These are phyloP conservation scores for Chamaea fasciata DNA, from an alignment of 2,113 vertebrate species.

Conservation along the genomic window DNA sequence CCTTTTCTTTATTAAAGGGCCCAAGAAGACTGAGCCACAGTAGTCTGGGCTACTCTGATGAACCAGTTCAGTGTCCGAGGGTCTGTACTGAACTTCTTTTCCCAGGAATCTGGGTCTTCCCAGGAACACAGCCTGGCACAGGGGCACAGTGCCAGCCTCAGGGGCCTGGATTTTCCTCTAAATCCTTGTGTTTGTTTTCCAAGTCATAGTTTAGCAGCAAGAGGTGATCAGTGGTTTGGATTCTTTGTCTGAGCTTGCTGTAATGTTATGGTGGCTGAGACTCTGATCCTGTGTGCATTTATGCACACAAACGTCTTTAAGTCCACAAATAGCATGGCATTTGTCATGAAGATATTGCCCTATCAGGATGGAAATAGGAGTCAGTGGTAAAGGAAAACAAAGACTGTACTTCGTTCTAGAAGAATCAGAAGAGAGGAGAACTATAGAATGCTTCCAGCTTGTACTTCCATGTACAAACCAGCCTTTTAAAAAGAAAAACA, in stretches of 20 bases:
- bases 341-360: background rate
- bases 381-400: background rate
- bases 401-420: background rate
- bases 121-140: background rate
- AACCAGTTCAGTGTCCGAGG: background rate
- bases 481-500: background rate
- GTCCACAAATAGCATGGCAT: background rate
- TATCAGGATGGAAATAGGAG: background rate
- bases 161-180: background rate
- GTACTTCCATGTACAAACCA: background rate
- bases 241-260: background rate
- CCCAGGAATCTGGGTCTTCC: background rate
- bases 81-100: background rate
- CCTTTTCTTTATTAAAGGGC: background rate
- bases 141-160: rapidly evolving
- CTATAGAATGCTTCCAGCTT: background rate
- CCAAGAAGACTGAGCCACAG: conserved; percentile 6
- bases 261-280: background rate
- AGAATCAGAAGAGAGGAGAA: background rate
- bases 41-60: conserved; percentile 16
- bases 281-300: background rate
- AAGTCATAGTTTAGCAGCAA: background rate
- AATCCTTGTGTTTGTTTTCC: background rate
- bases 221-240: background rate
- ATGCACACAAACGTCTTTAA: background rate